Percentiles rank a stretch among this genome's conserved stretches.
Evolutionary conservation across 2,113 vertebrate genomes (phyloP).

Genomic region (Synchiropus splendidus): DNA sequence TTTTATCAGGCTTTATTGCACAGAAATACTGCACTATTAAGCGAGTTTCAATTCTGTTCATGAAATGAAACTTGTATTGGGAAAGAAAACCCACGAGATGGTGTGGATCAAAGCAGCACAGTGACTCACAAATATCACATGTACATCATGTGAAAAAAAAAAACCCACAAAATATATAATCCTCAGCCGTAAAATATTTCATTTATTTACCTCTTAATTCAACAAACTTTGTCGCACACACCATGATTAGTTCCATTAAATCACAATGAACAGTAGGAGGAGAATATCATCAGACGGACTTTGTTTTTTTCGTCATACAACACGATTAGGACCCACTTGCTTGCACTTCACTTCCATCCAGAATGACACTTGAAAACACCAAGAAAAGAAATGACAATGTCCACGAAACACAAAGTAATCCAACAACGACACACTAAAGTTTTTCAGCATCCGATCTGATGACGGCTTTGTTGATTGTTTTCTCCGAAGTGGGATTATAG

Average conservation of each 20-base stretch:
- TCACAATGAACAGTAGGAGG: slow-evolving; percentile 54
- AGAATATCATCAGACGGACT: slow-evolving; percentile 46
- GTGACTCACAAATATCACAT: too few relatives aligned
- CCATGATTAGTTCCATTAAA: slow-evolving; percentile 57
- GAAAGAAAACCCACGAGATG: too few relatives aligned
- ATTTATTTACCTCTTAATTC: slow-evolving; percentile 61
- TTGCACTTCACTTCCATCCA: slow-evolving; percentile 59
- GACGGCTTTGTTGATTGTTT: slow-evolving; percentile 2
- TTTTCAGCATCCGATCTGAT: slow-evolving; percentile 26
- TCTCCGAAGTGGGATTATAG: slow-evolving; percentile 19
- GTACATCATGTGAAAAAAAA: too few relatives aligned
- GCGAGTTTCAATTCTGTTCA: too few relatives aligned
- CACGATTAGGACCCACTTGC: slow-evolving; percentile 53
- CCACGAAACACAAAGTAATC: slow-evolving; percentile 12
- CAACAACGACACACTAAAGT: slow-evolving; percentile 44
- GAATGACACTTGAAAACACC: slow-evolving; percentile 55
- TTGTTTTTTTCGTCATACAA: slow-evolving; percentile 22
- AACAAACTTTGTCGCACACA: slow-evolving; percentile 60
- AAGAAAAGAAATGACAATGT: slow-evolving; percentile 36
- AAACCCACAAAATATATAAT: slow-evolving; percentile 30
- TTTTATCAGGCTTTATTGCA: too few relatives aligned
- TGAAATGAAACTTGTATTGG: too few relatives aligned
- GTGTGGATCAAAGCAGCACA: too few relatives aligned
- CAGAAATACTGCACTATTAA: too few relatives aligned
- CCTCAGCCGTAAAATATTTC: slow-evolving; percentile 58